These are phyloP conservation scores for Eulemur coronatus DNA, from an alignment of 2,797 vertebrate genomes.

Conservation along the genomic window DNA sequence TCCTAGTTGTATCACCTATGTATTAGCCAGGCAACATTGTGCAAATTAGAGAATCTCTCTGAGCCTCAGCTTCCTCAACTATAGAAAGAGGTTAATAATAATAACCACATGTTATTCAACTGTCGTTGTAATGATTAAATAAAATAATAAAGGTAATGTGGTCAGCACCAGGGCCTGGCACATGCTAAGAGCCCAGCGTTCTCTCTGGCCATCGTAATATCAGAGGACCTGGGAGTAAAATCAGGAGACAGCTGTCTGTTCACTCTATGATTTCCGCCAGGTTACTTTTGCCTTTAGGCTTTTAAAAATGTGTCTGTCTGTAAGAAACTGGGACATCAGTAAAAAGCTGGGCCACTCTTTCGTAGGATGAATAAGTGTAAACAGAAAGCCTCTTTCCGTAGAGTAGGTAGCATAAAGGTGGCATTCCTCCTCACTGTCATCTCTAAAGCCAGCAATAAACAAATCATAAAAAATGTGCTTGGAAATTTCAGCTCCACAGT, in stretches of 20 bases:
- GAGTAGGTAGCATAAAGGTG: background rate
- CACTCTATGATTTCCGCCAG: background rate
- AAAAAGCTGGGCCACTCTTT: background rate
- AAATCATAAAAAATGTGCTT: constrained; percentile 63
- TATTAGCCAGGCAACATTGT: background rate
- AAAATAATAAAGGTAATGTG: background rate
- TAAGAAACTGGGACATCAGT: background rate
- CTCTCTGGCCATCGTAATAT: background rate
- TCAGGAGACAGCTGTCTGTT: background rate
- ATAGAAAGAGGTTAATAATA: background rate
- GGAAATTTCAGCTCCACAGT: constrained; percentile 77
- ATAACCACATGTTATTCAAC: background rate
- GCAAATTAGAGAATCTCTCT: background rate
- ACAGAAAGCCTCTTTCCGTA: background rate
- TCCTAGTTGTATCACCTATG: background rate
- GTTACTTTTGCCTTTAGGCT: background rate
- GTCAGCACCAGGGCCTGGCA: background rate
- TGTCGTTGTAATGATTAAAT: background rate
- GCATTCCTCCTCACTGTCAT: constrained; percentile 42
- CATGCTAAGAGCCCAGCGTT: background rate
- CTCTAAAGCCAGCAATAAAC: constrained; percentile 53
- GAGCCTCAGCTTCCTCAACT: background rate
- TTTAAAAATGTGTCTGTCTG: background rate
- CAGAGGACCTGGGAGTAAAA: background rate
- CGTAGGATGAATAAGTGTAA: background rate